Conservation (phyloP, 1,140 invertebrate genomes). For the Asbolus verrucosus region DNA sequence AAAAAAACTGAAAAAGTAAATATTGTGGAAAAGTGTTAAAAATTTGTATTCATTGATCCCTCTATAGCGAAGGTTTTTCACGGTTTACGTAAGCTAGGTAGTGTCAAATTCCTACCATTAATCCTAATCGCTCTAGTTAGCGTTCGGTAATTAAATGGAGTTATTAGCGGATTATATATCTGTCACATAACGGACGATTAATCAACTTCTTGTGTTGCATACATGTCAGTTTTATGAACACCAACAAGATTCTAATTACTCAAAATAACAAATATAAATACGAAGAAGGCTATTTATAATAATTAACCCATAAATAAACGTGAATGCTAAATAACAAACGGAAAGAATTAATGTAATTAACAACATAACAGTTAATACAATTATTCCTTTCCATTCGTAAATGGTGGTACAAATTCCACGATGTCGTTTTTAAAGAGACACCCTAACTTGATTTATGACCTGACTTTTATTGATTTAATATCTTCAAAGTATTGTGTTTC, state of each 20-base stretch:
- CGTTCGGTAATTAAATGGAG: constrained; percentile 33
- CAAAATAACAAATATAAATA: constrained; percentile 36
- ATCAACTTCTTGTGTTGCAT: constrained; percentile 39
- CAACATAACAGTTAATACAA: constrained; percentile 10
- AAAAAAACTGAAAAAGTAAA: too few relatives aligned
- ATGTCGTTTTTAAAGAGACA: neutral
- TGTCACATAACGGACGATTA: constrained; percentile 32
- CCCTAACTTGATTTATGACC: constrained; percentile 5
- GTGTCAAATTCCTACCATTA: constrained; percentile 34
- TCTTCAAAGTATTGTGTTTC: neutral
- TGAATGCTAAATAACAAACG: constrained; percentile 17
- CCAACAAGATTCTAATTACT: constrained; percentile 39
- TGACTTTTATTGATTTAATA: constrained; percentile 6
- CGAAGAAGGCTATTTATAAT: constrained; percentile 21
- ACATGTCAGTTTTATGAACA: constrained; percentile 34
- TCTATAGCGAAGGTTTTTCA: constrained; percentile 1
- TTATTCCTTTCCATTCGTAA: neutral
- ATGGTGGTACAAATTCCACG: neutral
- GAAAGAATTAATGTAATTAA: constrained; percentile 19
- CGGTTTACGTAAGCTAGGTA: neutral
- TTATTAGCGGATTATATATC: constrained; percentile 38
- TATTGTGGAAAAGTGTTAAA: too few relatives aligned
- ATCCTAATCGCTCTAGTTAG: constrained; percentile 31
- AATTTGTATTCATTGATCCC: too few relatives aligned
- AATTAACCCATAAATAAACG: constrained; percentile 16